Evolutionary conservation across 2,888 invertebrate species (phyloP).

Genomic region (Aricia artaxerxes): DNA sequence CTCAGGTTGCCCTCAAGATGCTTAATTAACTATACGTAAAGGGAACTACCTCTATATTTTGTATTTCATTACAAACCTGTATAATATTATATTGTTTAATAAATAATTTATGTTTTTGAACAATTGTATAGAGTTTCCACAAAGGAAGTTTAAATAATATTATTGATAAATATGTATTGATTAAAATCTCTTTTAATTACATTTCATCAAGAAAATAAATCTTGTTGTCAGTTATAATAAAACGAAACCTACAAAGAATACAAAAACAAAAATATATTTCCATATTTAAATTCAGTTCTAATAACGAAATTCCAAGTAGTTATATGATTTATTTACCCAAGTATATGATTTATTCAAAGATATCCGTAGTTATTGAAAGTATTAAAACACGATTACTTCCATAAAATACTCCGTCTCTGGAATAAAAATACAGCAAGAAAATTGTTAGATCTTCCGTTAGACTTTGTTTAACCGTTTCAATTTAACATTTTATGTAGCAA

Average conservation of each 20-base stretch:
- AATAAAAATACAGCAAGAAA: not conserved
- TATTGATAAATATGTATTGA: too few relatives aligned
- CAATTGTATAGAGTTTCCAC: too few relatives aligned
- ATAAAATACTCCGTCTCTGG: not conserved
- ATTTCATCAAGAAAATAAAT: too few relatives aligned
- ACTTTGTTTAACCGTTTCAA: constrained; percentile 7
- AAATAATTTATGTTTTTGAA: too few relatives aligned
- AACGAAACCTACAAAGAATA: too few relatives aligned
- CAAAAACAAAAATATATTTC: too few relatives aligned
- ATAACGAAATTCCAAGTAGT: not conserved
- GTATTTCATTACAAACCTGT: not conserved
- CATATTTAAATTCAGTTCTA: not conserved
- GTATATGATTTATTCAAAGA: not conserved
- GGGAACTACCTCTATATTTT: not conserved
- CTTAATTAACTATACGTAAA: constrained; percentile 7
- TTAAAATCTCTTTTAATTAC: too few relatives aligned
- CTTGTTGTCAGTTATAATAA: too few relatives aligned
- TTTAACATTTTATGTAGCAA: constrained; percentile 18
- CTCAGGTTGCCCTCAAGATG: not conserved
- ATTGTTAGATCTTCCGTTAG: too few relatives aligned
- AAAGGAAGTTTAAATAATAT: too few relatives aligned
- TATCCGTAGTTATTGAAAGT: not conserved
- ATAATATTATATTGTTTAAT: too few relatives aligned
- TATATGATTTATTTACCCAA: not conserved
- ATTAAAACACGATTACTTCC: not conserved